Percentiles rank a stretch among this genome's conserved stretches.
Evolutionary conservation across 53 echinoderm and acorn worm species (phyloP).

Genomic region (Henricia sp.): DNA sequence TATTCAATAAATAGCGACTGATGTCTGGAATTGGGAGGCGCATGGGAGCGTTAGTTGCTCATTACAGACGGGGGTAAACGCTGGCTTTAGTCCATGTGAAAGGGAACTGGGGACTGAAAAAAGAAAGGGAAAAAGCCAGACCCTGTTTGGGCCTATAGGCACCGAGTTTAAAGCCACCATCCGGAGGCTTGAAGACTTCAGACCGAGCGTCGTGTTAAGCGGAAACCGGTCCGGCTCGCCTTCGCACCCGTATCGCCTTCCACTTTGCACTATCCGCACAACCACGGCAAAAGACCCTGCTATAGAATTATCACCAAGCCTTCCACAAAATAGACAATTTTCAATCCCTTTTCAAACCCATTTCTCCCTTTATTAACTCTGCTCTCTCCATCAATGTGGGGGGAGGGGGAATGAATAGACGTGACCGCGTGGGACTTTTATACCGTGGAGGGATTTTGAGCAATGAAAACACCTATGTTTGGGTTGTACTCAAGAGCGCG

Average conservation of each 20-base stretch:
- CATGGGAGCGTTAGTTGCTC: slow-evolving; percentile 37
- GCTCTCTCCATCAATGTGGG: slow-evolving; percentile 3
- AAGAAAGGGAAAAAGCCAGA: neutral
- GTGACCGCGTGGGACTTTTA: neutral
- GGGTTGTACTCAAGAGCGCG: slow-evolving; percentile 18
- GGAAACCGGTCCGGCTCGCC: slow-evolving; percentile 23
- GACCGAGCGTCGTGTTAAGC: slow-evolving; percentile 54
- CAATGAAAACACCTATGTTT: slow-evolving; percentile 28
- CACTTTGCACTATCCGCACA: slow-evolving; percentile 56
- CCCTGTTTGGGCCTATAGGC: neutral
- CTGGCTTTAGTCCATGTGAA: neutral
- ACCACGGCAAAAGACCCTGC: neutral
- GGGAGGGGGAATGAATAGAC: slow-evolving; percentile 9
- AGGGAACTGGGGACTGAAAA: neutral
- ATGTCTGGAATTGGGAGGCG: slow-evolving; percentile 33
- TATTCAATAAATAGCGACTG: slow-evolving; percentile 56
- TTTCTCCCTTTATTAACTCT: slow-evolving; percentile 32
- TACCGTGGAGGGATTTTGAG: neutral
- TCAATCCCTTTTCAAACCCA: slow-evolving; percentile 7
- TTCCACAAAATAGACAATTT: slow-evolving; percentile 14
- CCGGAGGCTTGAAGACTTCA: too few species aligned
- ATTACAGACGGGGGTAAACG: slow-evolving; percentile 25
- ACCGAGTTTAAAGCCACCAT: too few species aligned
- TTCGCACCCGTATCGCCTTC: slow-evolving; percentile 53
- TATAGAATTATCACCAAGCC: slow-evolving; percentile 27